Conservation (phyloP, 2,888 invertebrate genomes). For the Petrolisthes manimaculis region DNA sequence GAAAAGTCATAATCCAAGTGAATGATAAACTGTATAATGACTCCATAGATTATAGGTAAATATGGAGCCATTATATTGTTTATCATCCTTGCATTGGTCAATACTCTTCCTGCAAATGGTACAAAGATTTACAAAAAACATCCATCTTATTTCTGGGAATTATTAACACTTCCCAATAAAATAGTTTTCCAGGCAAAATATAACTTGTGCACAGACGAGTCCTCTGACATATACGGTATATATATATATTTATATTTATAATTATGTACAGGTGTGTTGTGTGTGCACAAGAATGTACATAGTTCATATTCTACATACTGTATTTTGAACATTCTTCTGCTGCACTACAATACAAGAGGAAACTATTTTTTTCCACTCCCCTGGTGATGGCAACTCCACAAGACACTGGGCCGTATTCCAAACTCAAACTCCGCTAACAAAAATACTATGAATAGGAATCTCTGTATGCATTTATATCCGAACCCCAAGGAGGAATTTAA, state of each 20-base stretch:
- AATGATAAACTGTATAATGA: too few relatives aligned
- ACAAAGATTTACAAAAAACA: constrained; percentile 33
- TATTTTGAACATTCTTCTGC: constrained; percentile 27
- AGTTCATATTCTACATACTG: constrained; percentile 29
- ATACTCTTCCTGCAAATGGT: too few relatives aligned
- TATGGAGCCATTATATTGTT: too few relatives aligned
- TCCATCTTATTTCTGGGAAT: constrained; percentile 21
- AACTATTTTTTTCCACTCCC: constrained; percentile 7
- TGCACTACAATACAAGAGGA: not conserved
- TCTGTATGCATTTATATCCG: too few relatives aligned
- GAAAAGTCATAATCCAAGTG: too few relatives aligned
- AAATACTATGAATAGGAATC: too few relatives aligned
- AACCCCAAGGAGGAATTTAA: too few relatives aligned
- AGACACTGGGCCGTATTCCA: too few relatives aligned
- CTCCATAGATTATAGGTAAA: too few relatives aligned
- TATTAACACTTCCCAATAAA: constrained; percentile 26
- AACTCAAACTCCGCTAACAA: too few relatives aligned
- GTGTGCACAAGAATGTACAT: constrained; percentile 41
- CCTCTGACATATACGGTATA: constrained; percentile 6
- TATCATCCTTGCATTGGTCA: not conserved
- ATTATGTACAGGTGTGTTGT: constrained; percentile 38
- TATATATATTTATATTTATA: constrained; percentile 30
- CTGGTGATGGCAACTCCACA: not conserved
- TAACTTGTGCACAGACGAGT: constrained; percentile 41
- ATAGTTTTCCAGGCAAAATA: constrained; percentile 40